phyloP scores from a whole-genome alignment of 2,797 vertebrate genomes.

The Myotis myotis region DNA sequence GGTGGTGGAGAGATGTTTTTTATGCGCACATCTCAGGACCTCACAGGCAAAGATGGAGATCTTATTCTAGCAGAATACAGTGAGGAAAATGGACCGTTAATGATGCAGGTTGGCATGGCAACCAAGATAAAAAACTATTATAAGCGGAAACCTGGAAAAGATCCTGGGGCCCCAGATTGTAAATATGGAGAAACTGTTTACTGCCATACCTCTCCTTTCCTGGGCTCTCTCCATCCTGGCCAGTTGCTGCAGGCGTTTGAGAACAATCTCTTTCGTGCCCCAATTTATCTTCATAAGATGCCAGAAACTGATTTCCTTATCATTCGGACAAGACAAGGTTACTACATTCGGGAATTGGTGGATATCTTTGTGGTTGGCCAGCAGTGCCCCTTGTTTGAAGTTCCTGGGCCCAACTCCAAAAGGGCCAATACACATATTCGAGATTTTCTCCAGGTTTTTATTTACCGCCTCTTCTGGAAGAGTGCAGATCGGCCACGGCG shows the following conservation, averaged over 20 bases:
- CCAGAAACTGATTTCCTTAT: conserved; percentile 96
- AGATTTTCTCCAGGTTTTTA: conserved; percentile 99
- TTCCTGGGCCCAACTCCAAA: conserved; percentile 98
- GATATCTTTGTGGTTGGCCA: conserved; percentile 98
- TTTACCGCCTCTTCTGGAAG: conserved; percentile 99
- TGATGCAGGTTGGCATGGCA: conserved; percentile 99
- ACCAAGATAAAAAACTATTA: conserved; percentile 99
- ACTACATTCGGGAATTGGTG: conserved; percentile 94
- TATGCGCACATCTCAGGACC: conserved; percentile 96
- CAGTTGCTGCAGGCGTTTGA: conserved; percentile 98
- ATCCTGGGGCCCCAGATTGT: conserved; percentile 97
- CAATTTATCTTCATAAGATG: conserved; percentile 98
- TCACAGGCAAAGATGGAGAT: conserved; percentile 98
- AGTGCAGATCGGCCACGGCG: conserved; percentile 95
- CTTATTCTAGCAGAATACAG: conserved; percentile 98
- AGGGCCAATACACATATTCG: conserved; percentile 98
- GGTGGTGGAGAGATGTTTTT: conserved; percentile 99
- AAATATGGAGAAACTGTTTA: conserved; percentile 99
- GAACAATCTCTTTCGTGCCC: conserved; percentile 98
- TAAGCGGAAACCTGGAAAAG: conserved; percentile 99
- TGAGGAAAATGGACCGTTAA: conserved; percentile 95
- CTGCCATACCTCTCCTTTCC: conserved; percentile 97
- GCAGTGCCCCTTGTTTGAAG: conserved; percentile 96
- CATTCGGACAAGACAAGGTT: conserved; percentile 95
- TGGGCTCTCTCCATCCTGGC: conserved; percentile 97